Conservation (phyloP, 2,113 vertebrate species). For the human region GRCh38 chr1:106100001-106100500, state of each 20-base stretch:
- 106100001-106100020: not conserved
- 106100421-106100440: no score
- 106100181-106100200: not conserved
- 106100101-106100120: not conserved
- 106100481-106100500: not conserved
- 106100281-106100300: not conserved
- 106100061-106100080: not conserved
- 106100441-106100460: not conserved
- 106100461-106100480: not conserved
- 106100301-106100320: not conserved
- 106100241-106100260: not conserved
- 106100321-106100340: not conserved
- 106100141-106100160: not conserved
- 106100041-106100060: not conserved
- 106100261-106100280: not conserved
- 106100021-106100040: not conserved
- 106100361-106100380: not conserved
- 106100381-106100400: not conserved
- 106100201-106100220: not conserved
- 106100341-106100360: not conserved
- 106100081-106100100: no score
- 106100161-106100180: not conserved
- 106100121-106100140: not conserved
- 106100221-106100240: not conserved
- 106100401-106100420: not conserved